Base-by-base conservation (phyloP, 2,113 vertebrate genomes). In the Ursus arctos region DNA sequence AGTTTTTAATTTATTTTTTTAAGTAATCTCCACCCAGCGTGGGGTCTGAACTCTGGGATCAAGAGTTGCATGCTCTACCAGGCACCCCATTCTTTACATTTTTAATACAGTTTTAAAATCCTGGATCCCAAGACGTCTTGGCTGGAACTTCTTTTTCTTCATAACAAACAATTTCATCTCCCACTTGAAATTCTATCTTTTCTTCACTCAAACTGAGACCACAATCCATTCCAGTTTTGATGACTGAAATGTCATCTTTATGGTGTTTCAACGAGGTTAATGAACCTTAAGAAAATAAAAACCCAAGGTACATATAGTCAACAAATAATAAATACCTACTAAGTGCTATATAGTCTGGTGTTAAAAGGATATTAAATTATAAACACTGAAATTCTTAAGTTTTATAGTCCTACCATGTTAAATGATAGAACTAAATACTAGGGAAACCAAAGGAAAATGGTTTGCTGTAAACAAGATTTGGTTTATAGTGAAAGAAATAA, bases 141-240 rank as follows among this genome's bases (percentile, higher is more conserved):
- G 99, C 99, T 3, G 91, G 96, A 1, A 97, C 59, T 65, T 99
- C 97, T 57, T 98, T 98, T 93, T 99, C 99, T 98, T 99, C 99
- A 0, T 99, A 99, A 95, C 99, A 99, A 77, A 99, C n/a, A 3
- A 99, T 97, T 97, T 98, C 93, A 86, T 99, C 99, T 77, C 99
- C 99, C 28, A 98, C 63, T 72, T 19, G 97, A 98, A 99, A 99
- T 51, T 99, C 98, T 28, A 99, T 59, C 2, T 95, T 33, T 9
- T 98, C 95, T 7, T 98, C 97, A 86, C 99, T 99, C 61, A 99
- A 97, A 49, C 99, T 99, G 63, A 99, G 83, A 6, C 99, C 99
- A 94, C 99, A 99, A 0, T 99, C 99, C 99, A 99, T 99, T 71
- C 99, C 99, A 0, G 47, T 97, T 99, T 99, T 99, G 93, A 99